Evolutionary conservation across 1,140 invertebrate genomes (phyloP).

Genomic region (Drosophila truncata): DNA sequence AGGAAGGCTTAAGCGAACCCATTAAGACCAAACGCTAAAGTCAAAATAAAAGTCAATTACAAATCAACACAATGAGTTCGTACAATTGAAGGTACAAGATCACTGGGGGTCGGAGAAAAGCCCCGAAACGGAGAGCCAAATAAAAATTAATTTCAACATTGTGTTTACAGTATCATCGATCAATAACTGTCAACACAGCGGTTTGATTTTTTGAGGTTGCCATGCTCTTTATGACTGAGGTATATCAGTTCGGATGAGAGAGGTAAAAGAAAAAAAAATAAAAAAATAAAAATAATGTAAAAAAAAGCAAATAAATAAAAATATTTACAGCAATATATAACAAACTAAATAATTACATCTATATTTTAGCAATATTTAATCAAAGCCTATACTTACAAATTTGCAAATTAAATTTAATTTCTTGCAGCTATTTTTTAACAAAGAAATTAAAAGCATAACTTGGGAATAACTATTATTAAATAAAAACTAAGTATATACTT

Average conservation of each 20-base stretch:
- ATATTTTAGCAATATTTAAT: not conserved
- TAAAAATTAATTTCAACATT: slow-evolving; percentile 81
- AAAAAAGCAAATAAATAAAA: not conserved
- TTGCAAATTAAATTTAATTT: not conserved
- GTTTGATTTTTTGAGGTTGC: slow-evolving; percentile 19
- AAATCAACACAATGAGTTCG: slow-evolving; percentile 54
- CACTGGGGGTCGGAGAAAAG: slow-evolving; percentile 25
- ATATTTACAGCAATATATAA: not conserved
- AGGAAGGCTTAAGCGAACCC: slow-evolving; percentile 35
- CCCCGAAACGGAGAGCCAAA: slow-evolving; percentile 48
- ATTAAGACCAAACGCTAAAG: slow-evolving; percentile 45
- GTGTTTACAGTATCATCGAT: slow-evolving; percentile 75
- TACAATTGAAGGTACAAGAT: slow-evolving; percentile 64
- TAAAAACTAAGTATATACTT: not conserved
- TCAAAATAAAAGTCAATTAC: slow-evolving; percentile 75
- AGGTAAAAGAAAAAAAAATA: not conserved
- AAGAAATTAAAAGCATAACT: not conserved
- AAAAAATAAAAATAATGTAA: not conserved
- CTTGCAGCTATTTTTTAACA: not conserved
- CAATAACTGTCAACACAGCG: slow-evolving; percentile 80
- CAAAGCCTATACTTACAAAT: not conserved
- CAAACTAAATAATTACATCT: not conserved
- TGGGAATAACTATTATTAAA: not conserved
- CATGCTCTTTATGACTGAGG: slow-evolving; percentile 1
- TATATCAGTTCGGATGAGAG: not conserved